Evolutionary conservation across 2,113 vertebrate genomes (phyloP).

Genomic region (Cyanocitta stelleri): DNA sequence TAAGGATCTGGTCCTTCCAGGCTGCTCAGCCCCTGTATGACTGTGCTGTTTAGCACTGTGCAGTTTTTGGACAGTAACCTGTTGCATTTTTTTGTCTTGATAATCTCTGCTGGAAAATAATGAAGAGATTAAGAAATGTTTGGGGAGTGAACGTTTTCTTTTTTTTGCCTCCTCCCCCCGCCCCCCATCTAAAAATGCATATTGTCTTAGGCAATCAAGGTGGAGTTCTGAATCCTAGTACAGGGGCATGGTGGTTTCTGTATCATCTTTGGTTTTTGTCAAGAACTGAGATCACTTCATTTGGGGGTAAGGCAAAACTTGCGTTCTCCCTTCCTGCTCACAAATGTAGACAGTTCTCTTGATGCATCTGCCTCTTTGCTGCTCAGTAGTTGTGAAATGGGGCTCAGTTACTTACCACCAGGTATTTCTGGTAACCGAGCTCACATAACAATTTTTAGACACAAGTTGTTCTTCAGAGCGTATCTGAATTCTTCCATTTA

Average conservation of each 20-base stretch:
- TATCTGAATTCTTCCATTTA: not conserved
- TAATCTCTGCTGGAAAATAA: not conserved
- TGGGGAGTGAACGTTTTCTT: accelerated
- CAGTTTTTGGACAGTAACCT: not conserved
- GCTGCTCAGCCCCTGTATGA: not conserved
- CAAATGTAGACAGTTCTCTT: not conserved
- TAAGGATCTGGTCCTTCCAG: not conserved
- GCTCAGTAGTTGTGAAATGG: not conserved
- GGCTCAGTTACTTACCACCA: not conserved
- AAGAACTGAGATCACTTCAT: not conserved
- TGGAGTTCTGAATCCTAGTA: not conserved
- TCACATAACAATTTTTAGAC: not conserved
- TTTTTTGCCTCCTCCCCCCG: accelerated
- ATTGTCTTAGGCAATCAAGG: not conserved
- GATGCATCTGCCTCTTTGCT: not conserved
- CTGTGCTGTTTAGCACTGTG: accelerated
- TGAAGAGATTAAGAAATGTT: not conserved
- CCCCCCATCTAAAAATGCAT: not conserved
- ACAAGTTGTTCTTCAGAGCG: not conserved
- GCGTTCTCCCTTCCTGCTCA: not conserved
- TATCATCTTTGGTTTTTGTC: not conserved
- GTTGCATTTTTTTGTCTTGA: not conserved
- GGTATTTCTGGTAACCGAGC: not conserved
- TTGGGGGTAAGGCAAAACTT: not conserved
- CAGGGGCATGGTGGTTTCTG: not conserved